Evolutionary conservation across 2,113 vertebrate species (phyloP).

Genomic region (Corynorhinus townsendii): DNA sequence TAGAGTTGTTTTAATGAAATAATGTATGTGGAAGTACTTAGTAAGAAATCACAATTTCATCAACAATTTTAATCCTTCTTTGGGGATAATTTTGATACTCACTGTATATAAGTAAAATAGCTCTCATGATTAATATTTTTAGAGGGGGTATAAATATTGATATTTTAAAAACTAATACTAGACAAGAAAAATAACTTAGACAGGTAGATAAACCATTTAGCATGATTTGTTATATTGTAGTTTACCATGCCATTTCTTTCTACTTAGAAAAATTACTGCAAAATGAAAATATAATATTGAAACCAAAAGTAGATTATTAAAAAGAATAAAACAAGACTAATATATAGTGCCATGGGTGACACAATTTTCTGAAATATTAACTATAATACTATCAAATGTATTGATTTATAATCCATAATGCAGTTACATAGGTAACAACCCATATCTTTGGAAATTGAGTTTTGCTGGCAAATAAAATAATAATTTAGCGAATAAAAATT

Average conservation of each 20-base stretch:
- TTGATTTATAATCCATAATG: conserved; percentile 81
- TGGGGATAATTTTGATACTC: not conserved
- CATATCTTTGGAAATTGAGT: conserved; percentile 81
- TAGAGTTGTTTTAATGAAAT: not conserved
- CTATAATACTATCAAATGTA: conserved; percentile 80
- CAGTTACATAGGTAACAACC: conserved; percentile 77
- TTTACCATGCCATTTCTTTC: conserved; percentile 70
- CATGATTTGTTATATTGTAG: conserved; percentile 65
- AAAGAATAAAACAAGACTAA: conserved; percentile 77
- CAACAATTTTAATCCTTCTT: not conserved
- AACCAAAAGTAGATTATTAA: conserved; percentile 74
- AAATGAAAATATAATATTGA: conserved; percentile 73
- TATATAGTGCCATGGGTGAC: conserved; percentile 70
- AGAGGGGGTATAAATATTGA: not conserved
- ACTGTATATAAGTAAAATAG: not conserved
- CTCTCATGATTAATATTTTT: not conserved
- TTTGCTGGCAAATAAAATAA: conserved; percentile 81
- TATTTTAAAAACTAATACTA: not conserved
- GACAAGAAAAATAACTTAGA: not conserved
- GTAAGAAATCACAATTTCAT: not conserved
- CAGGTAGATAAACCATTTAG: conserved; percentile 67
- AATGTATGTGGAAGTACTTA: not conserved
- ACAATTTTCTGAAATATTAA: conserved; percentile 80
- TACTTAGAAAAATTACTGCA: conserved; percentile 74
- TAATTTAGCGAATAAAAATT: conserved; percentile 81